Conservation (phyloP, 2,113 vertebrate genomes). For the Stigmatopora nigra region DNA sequence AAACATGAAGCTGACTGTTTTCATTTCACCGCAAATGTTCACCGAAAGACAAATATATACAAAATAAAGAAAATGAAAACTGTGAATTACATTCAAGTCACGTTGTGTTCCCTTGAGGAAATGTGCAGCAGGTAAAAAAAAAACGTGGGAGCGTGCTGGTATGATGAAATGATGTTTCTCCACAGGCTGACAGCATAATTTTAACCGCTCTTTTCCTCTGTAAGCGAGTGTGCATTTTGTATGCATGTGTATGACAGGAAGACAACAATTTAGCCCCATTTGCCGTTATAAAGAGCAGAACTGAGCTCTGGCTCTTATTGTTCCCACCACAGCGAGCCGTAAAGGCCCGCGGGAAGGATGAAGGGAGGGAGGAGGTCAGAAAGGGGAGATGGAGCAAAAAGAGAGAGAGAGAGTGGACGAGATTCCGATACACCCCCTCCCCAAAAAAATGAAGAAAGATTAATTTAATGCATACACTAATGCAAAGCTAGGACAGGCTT, state of each 20-base stretch:
- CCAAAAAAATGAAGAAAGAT: not conserved
- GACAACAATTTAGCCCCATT: slow-evolving; percentile 90
- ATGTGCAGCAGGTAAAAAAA: slow-evolving; percentile 20
- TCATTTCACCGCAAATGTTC: no score
- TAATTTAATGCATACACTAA: not conserved
- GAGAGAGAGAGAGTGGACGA: slow-evolving; percentile 2
- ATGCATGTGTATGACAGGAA: slow-evolving; percentile 74
- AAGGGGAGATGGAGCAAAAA: not conserved
- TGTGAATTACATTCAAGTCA: slow-evolving; percentile 1
- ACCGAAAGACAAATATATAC: no score
- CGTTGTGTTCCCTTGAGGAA: slow-evolving; percentile 34
- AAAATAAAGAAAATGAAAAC: no score
- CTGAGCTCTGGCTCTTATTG: slow-evolving; percentile 28
- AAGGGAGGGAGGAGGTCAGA: not conserved
- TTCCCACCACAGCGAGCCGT: slow-evolving; percentile 39
- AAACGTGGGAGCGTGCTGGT: slow-evolving; percentile 56
- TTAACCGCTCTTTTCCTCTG: slow-evolving; percentile 52
- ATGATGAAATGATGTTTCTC: slow-evolving; percentile 71
- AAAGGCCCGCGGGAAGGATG: slow-evolving; percentile 12
- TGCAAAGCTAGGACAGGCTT: slow-evolving; percentile 15
- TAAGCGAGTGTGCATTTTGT: slow-evolving; percentile 28
- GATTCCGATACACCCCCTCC: no score
- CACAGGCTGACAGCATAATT: slow-evolving; percentile 75
- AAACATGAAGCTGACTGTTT: no score
- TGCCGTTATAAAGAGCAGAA: slow-evolving; percentile 85